Percentiles rank a stretch among this genome's conserved stretches.
These are phyloP conservation scores for Menura novaehollandiae DNA, from an alignment of 2,113 vertebrate genomes.

Conservation along the genomic window DNA sequence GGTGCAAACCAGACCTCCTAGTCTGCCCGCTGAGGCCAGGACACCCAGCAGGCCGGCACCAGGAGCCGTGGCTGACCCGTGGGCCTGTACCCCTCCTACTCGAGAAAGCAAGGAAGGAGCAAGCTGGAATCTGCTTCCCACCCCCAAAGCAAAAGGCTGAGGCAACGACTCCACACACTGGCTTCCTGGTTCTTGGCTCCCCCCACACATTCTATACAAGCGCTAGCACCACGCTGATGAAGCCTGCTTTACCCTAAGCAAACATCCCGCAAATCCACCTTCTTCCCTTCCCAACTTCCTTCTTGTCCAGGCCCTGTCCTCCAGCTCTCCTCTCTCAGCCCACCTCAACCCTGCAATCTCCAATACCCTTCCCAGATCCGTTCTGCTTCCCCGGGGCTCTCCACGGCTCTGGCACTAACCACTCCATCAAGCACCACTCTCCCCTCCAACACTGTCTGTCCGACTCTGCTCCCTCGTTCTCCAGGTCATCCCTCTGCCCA, in stretches of 20 bases:
- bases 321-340: background rate
- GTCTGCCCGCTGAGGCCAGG: accelerated
- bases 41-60: background rate
- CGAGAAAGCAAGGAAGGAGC: background rate
- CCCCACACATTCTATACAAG: background rate
- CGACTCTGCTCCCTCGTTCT: background rate
- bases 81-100: background rate
- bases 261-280: background rate
- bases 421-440: background rate
- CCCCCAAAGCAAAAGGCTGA: background rate
- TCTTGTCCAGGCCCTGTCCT: background rate
- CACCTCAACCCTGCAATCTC: too few species aligned
- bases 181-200: background rate
- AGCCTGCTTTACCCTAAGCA: background rate
- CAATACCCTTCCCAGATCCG: background rate
- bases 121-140: background rate
- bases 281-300: background rate
- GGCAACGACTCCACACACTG: background rate
- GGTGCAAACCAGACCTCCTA: background rate
- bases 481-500: background rate
- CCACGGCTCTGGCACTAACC: background rate
- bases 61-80: accelerated
- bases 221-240: background rate
- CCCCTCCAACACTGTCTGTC: background rate
- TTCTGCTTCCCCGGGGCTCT: background rate